Conservation (phyloP, 2,888 invertebrate genomes). For the Pachydiplax longipennis region DNA sequence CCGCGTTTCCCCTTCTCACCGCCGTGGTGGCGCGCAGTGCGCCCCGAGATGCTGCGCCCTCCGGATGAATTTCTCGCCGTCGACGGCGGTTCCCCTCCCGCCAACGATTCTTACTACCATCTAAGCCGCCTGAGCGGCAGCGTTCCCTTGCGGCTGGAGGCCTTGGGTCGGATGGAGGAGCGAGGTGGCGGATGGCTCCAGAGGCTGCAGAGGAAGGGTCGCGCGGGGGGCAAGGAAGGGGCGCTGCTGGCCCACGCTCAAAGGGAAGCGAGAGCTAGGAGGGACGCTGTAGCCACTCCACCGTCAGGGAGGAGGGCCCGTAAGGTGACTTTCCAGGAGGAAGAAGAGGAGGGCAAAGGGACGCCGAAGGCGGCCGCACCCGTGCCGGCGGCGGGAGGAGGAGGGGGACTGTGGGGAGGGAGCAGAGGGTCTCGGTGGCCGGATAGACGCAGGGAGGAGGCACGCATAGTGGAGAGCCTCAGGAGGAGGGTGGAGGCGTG, state of each 20-base stretch:
- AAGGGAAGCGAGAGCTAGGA: conserved; percentile 22
- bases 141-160: conserved; percentile 31
- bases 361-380: not conserved
- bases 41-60: conserved; percentile 36
- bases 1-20: not conserved
- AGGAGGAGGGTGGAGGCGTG: conserved; percentile 70
- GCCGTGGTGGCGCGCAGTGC: conserved; percentile 39
- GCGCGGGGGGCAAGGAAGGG: not conserved
- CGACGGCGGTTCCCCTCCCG: not conserved
- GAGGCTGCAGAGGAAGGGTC: conserved; percentile 27
- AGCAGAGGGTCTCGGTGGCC: conserved; percentile 66
- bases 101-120: not conserved
- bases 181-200: conserved; percentile 3
- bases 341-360: not conserved
- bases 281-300: conserved; percentile 30
- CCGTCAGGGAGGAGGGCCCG: conserved; percentile 34
- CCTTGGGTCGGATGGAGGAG: conserved; percentile 35
- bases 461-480: conserved; percentile 73
- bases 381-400: not conserved
- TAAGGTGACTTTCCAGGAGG: conserved; percentile 28
- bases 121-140: conserved; percentile 33
- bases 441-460: conserved; percentile 72
- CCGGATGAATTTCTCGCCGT: conserved; percentile 15
- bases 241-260: conserved; percentile 18
- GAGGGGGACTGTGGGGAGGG: conserved; percentile 48